Evolutionary conservation across 2,888 invertebrate genomes (phyloP), one percentile per base, ranked within the genome.

Genomic region (Aphodius sticticus): DNA sequence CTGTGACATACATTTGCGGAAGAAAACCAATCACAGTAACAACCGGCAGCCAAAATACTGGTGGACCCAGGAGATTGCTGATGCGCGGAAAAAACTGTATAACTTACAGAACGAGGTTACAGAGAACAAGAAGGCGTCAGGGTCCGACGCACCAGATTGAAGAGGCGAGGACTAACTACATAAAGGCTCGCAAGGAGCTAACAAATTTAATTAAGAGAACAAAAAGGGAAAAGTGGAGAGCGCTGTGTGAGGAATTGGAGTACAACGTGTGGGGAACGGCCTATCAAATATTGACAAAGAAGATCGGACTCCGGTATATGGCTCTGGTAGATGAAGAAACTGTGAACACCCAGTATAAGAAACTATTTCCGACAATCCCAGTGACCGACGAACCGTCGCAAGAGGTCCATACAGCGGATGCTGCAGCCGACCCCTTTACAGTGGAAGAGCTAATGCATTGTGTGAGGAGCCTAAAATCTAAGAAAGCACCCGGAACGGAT

Each of bases 261-360:
- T 26, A 26, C 26, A 14, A 69, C 26, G 9, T 77, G 2, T 16
- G 70, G 16, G 77, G 76, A 77, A 12, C 16, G 6, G 16, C 76
- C 76, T 16, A 75, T 16, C 15, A 77, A 75, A 15, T 77, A n/a
- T 9, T 77, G 14, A 76, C 26, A 16, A 77, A 74, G 15, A 36
- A 35, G 35, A 36, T 77, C n/a, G 74, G 74, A 16, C 26, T 12
- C 14, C 1, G 5, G 16, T 15, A 16, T 16, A 72, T 2, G 5
- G 26, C 12, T 14, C 14, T 2, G 26, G 2, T 69, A n/a, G 69
- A 69, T 3, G 69, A 69, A 14, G 15, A 15, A 69, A 69, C 69
- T 2, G 15, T 69, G 14, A 14, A 15, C 14, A 15, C 14, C 14
- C 69, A 15, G 69, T 69, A 69, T 15, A 4, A 14, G 1, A 72